Evolutionary conservation across 2,113 vertebrate species (phyloP), one percentile per base, ranked within the genome.

Genomic region (Hymenochirus boettgeri): DNA sequence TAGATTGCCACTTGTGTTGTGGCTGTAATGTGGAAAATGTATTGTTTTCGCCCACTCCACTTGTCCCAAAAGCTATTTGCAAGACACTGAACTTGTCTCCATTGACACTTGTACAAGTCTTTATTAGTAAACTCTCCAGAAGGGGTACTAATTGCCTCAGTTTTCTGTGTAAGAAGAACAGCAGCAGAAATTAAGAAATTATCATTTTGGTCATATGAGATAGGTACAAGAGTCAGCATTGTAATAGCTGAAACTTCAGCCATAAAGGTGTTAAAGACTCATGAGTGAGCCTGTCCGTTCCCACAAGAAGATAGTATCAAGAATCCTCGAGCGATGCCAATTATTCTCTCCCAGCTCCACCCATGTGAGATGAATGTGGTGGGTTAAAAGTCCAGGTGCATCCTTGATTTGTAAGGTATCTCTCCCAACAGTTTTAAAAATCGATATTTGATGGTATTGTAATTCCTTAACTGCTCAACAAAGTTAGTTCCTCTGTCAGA

Each of bases 401-500:
- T 7, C 27, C 12, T 18, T 23, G 33, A 4, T 23, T 23, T 18
- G 4, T 21, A 1, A 57, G 19, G 5, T 18, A n/a, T 15, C 22
- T 29, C 15, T 54, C n/a, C n/a, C 18, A 8, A 54, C 4, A 3
- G 10, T 13, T 19, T 54, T n/a, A 50, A 7, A n/a, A 7, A 5
- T 50, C 18, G 7, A 50, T 7, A 15, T 50, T 50, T 7, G 47
- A 50, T 7, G 47, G 5, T 7, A 50, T 50, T 50, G n/a, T 1
- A 22, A 19, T 50, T 50, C 5, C 5, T 19, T 2, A 2, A 7
- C n/a, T n/a, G 24, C 24, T n/a, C 52, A 13, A 54, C 26, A 18
- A 54, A 54, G 13, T 27, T 54, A 15, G 25, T 29, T 54, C 52
- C 52, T 11, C 52, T 13, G 13, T 54, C 24, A 7, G 52, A 50